Evolutionary conservation across 2,888 invertebrate genomes (phyloP), one percentile per base, ranked within the genome.

Genomic region (Pyrgus malvae): DNA sequence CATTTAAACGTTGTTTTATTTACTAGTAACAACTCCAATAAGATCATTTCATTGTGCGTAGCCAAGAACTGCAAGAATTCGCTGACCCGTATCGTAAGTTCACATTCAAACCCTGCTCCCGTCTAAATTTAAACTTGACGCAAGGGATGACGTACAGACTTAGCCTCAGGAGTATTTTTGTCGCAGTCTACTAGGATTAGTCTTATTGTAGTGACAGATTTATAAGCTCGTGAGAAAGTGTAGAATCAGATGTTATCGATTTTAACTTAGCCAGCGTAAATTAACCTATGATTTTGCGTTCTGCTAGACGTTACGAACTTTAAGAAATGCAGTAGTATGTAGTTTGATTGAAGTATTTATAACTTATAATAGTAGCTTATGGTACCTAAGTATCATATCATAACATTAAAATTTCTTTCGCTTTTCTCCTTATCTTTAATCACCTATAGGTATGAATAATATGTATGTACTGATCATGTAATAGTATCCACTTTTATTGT

Each of bases 71-170:
- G 45, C 44, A 16, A 29, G 37, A 37, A 53, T 69, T 74, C 70
- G 68, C 61, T 76, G 83, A 80, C 80, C 80, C 73, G 74, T 76
- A 81, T 82, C 70, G 73, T 74, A 69, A 68, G 76, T 75, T 77
- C 74, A 70, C 60, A 68, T 48, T 66, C 66, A 65, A 37, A 53
- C 45, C 53, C 53, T 21, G 37, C 37, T 44, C 53, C 19, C 53
- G 21, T 75, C 82, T 83, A 83, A 76, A 79, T 72, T 78, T 82
- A 83, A 66, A 60, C 63, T 63, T 76, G 75, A 79, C 74, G 73
- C 64, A 72, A 64, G 72, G 65, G 70, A 78, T 59, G 55, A 56
- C 54, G 50, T 44, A 63, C 49, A 58, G 62, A 56, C 58, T 62
- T 54, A 42, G 61, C 41, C 25, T 16, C 25, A 54, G 40, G 40